These are phyloP conservation scores for Chaetura pelagica DNA, from an alignment of 2,113 vertebrate genomes.

Conservation along the genomic window DNA sequence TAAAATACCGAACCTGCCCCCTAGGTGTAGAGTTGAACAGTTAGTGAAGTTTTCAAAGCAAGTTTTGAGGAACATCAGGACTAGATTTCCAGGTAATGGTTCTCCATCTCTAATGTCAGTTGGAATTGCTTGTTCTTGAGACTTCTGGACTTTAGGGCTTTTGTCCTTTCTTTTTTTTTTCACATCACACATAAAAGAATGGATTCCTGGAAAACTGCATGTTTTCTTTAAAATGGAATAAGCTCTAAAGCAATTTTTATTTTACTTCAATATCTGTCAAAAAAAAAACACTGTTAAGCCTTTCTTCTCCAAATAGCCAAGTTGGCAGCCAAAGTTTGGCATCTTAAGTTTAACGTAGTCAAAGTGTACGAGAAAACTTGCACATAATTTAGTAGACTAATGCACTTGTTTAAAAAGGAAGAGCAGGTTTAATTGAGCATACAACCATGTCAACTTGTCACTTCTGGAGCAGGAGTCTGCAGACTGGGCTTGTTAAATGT, in stretches of 20 bases:
- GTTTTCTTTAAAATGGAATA: not conserved
- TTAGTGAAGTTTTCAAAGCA: not conserved
- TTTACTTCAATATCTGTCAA: not conserved
- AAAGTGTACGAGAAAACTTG: slow-evolving; percentile 64
- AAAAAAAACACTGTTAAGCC: not conserved
- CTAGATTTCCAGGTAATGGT: not conserved
- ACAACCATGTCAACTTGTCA: slow-evolving; percentile 71
- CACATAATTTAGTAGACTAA: slow-evolving; percentile 70
- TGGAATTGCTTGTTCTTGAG: not conserved
- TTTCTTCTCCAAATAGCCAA: slow-evolving; percentile 33
- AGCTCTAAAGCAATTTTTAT: not conserved
- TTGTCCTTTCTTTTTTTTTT: not conserved
- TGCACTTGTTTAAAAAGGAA: slow-evolving; percentile 67
- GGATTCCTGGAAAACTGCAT: not conserved
- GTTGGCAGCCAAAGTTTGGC: slow-evolving; percentile 58
- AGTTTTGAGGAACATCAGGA: not conserved
- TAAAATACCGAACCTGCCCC: not conserved
- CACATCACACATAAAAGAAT: not conserved
- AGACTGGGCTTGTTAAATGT: slow-evolving; percentile 18
- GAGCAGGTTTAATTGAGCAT: slow-evolving; percentile 78
- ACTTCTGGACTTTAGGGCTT: not conserved
- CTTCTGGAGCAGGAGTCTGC: slow-evolving; percentile 33
- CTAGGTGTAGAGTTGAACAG: not conserved
- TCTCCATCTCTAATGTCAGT: not conserved
- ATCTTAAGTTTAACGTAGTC: slow-evolving; percentile 64